A percentile compares a stretch with the other conserved stretches of the same genome.
Conservation (phyloP, 2,888 invertebrate species). For the Ochropleura plecta region DNA sequence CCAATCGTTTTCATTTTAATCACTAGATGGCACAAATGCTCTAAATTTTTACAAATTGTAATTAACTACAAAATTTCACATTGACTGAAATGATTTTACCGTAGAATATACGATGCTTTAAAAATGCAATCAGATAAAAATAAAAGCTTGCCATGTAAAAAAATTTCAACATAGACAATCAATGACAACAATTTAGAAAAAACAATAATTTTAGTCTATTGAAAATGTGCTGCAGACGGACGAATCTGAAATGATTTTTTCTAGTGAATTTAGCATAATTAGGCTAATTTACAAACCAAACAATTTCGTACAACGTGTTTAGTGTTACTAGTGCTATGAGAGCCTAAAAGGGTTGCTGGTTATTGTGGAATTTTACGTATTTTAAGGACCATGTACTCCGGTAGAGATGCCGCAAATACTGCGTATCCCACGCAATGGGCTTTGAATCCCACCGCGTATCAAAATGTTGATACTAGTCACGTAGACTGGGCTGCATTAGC, state of each 20-base stretch:
- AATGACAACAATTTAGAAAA: constrained; percentile 42
- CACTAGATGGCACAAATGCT: neutral
- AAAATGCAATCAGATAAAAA: too few species aligned
- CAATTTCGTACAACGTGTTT: constrained; percentile 31
- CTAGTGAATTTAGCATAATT: constrained; percentile 38
- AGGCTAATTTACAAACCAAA: constrained; percentile 32
- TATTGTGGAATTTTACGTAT: constrained; percentile 58
- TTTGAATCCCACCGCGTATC: constrained; percentile 95
- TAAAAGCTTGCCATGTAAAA: constrained; percentile 19
- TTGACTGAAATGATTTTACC: neutral
- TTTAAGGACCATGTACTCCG: constrained; percentile 88
- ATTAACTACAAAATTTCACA: neutral
- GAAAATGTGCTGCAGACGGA: constrained; percentile 58
- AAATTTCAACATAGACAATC: constrained; percentile 34
- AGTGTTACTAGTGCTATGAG: constrained; percentile 51
- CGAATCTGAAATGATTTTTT: constrained; percentile 48
- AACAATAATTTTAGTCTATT: constrained; percentile 49
- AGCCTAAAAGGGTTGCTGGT: constrained; percentile 30
- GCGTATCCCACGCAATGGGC: constrained; percentile 95
- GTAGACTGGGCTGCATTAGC: constrained; percentile 99
- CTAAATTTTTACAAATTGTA: neutral
- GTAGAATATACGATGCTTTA: neutral
- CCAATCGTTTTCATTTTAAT: fast-evolving
- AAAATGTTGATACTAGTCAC: constrained; percentile 95
- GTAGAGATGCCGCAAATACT: constrained; percentile 91